phyloP scores from a whole-genome alignment of 2,797 vertebrate genomes.

The Peromyscus aztecus region DNA sequence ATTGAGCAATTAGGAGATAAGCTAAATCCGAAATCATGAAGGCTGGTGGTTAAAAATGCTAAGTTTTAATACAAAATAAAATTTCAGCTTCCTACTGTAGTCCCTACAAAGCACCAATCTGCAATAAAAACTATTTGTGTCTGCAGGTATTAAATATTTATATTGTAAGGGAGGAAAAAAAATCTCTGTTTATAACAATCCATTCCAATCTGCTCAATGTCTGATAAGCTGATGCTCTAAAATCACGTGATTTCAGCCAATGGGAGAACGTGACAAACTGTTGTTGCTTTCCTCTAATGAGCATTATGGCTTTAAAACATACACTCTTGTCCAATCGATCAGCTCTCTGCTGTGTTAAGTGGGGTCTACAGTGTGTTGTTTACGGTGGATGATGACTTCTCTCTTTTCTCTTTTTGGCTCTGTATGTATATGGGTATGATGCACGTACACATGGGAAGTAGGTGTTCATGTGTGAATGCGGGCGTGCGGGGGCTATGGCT shows the following conservation, averaged over 20 bases:
- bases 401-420: not conserved
- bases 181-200: not conserved
- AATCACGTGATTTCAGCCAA: not conserved
- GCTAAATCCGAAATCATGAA: not conserved
- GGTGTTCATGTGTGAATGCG: not conserved
- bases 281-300: not conserved
- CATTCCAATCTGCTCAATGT: not conserved
- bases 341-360: not conserved
- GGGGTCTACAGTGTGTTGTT: not conserved
- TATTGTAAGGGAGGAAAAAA: not conserved
- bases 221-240: not conserved
- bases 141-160: constrained; percentile 37
- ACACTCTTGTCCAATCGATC: not conserved
- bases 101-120: not conserved
- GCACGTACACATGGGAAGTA: not conserved
- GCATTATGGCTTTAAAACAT: not conserved
- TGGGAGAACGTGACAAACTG: not conserved
- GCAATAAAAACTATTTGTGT: not conserved
- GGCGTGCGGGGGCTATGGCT: not conserved
- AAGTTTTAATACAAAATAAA: constrained; percentile 20
- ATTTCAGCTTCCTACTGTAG: not conserved
- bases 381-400: not conserved
- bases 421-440: not conserved
- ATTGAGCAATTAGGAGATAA: not conserved
- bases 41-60: not conserved